These are phyloP conservation scores for Meriones unguiculatus DNA, from an alignment of 2,113 vertebrate genomes.

Conservation along the genomic window DNA sequence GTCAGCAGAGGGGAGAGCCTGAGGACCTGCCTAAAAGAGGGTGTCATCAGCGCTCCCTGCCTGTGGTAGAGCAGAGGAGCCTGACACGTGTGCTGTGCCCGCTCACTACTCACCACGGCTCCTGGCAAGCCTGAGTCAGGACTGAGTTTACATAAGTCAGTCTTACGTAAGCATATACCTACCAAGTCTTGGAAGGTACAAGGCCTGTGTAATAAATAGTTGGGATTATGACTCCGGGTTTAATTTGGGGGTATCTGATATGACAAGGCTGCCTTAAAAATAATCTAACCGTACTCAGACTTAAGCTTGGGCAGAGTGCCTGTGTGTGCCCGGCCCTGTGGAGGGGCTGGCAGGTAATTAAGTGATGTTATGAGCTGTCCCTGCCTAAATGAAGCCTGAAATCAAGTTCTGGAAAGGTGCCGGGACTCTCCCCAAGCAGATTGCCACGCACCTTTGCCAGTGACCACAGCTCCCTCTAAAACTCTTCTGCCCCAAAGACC, in stretches of 20 bases:
- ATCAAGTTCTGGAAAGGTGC: not conserved
- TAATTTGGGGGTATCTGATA: conserved; percentile 54
- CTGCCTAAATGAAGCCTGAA: conserved; percentile 17
- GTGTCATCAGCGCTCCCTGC: not conserved
- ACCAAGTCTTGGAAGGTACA: conserved; percentile 46
- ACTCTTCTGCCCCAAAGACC: not conserved
- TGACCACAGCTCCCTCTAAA: not conserved
- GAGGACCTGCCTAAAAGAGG: not conserved
- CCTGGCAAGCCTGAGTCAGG: conserved; percentile 40
- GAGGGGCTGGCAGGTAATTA: conserved; percentile 74
- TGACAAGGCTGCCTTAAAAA: conserved; percentile 47
- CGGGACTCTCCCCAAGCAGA: not conserved
- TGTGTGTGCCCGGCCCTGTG: conserved; percentile 27
- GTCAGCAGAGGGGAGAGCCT: not conserved
- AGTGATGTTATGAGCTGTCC: conserved; percentile 55
- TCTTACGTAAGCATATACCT: conserved; percentile 66
- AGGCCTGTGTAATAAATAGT: conserved; percentile 66
- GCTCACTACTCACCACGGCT: not conserved
- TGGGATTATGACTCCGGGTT: conserved; percentile 58
- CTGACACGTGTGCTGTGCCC: not conserved
- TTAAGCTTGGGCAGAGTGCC: conserved; percentile 58
- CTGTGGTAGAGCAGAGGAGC: not conserved
- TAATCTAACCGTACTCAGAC: conserved; percentile 23
- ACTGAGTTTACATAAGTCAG: conserved; percentile 64
- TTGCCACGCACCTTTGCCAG: not conserved